These are phyloP conservation scores for Drosophila ambigua DNA, from an alignment of 1,140 invertebrate species.

Conservation along the genomic window DNA sequence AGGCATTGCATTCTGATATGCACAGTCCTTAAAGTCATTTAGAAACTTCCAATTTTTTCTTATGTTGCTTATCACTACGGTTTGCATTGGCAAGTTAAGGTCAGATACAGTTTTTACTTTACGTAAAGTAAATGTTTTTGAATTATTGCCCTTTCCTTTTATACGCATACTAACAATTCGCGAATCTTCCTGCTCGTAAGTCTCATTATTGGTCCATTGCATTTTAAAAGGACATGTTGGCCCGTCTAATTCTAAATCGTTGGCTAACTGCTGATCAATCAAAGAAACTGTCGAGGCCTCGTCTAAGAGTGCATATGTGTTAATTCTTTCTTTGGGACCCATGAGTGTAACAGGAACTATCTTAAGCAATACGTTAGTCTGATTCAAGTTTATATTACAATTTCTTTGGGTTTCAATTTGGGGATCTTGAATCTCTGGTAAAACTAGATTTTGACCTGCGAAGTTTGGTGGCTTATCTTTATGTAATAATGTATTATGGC, in stretches of 20 bases:
- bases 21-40: not conserved
- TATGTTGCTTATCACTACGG: not conserved
- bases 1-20: not conserved
- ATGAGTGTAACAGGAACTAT: not conserved
- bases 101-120: not conserved
- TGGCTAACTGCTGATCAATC: not conserved
- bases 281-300: not conserved
- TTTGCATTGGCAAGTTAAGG: not conserved
- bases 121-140: not conserved
- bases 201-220: not conserved
- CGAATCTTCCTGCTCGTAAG: not conserved
- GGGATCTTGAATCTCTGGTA: too few relatives aligned
- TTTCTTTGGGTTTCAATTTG: not conserved
- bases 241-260: not conserved
- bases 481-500: too few relatives aligned
- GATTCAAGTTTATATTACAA: not conserved
- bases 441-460: too few relatives aligned
- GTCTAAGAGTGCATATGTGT: not conserved
- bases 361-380: not conserved
- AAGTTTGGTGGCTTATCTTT: too few relatives aligned
- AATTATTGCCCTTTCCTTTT: not conserved
- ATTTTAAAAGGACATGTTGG: not conserved
- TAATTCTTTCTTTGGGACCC: not conserved
- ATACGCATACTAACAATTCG: too few relatives aligned
- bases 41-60: too few relatives aligned